Base-by-base conservation (phyloP, 2,888 invertebrate genomes). In the Meta bourneti region DNA sequence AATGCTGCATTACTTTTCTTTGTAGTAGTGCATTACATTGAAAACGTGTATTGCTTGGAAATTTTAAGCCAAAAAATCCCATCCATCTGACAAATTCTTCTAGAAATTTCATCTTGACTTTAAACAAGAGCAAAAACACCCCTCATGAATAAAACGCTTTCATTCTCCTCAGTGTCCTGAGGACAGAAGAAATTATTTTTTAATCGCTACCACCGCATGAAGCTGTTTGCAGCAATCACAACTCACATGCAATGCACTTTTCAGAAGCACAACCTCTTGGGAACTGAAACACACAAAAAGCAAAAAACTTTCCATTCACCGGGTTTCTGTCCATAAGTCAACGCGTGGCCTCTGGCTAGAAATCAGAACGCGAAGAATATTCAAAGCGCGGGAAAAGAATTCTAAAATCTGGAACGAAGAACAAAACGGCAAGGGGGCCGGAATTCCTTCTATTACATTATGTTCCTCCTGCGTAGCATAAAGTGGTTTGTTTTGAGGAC, bases 401-500 rank as follows among this genome's bases (percentile, higher is more conserved):
- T n/a, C 51, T 9, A 52, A 52, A 51, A 52, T 51, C n/a, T 1
- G n/a, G 51, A 78, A 52, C 7, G 19, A 78, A 78, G 6, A 34
- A n/a, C n/a, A 51, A 78, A 51, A 78, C 13, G 49, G 2, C 49
- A 52, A 51, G 16, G 49, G n/a, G 11, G 6, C 51, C 19, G 16
- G 54, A 61, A 16, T 61, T 61, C 16, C 61, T 61, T 61, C 61
- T 80, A 80, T 80, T 80, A 80, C 61, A 34, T 61, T 80, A 78
- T 61, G 61, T 54, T 61, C 20, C 61, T 80, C 34, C 34, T 19
- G 80, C 19, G 69, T 34, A 74, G 52, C 52, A 34, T 82, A 82
- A 82, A 84, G 84, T 20, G 84, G 75, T 84, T 52, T 54, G 74
- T 72, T 82, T 84, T 69, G 9, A 75, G 61, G 34, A 84, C 54